Conservation (phyloP, 2,113 vertebrate species). For the Peromyscus leucopus region DNA sequence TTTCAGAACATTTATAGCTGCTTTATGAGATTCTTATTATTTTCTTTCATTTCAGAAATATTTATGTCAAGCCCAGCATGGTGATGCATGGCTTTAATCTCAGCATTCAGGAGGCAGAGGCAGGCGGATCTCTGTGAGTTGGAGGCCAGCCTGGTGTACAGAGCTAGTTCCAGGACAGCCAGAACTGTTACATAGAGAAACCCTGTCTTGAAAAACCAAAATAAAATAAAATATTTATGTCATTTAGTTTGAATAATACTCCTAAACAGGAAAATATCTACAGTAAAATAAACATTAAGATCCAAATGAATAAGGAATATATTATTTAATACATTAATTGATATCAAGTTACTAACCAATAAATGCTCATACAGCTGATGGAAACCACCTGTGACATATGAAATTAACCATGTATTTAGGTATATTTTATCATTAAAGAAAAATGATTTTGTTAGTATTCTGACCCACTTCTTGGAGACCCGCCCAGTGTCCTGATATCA, state of each 20-base stretch:
- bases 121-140: too few relatives aligned
- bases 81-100: too few relatives aligned
- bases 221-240: neutral
- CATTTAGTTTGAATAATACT: neutral
- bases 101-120: too few relatives aligned
- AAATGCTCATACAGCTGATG: neutral
- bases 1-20: slow-evolving; percentile 28
- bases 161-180: too few relatives aligned
- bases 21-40: slow-evolving; percentile 6
- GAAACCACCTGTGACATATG: neutral
- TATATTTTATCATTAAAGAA: neutral
- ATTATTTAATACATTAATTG: neutral
- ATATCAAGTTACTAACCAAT: neutral
- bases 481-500: too few relatives aligned
- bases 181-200: too few relatives aligned
- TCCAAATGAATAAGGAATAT: neutral
- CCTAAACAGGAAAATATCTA: neutral
- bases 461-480: too few relatives aligned
- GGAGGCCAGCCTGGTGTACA: too few relatives aligned
- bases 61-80: too few relatives aligned
- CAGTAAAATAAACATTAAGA: neutral
- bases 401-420: neutral
- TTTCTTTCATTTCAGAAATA: slow-evolving; percentile 10
- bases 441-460: neutral
- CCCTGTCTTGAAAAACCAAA: too few relatives aligned